Evolutionary conservation across 2,888 invertebrate genomes (phyloP).

Genomic region (Aethes cnicana): DNA sequence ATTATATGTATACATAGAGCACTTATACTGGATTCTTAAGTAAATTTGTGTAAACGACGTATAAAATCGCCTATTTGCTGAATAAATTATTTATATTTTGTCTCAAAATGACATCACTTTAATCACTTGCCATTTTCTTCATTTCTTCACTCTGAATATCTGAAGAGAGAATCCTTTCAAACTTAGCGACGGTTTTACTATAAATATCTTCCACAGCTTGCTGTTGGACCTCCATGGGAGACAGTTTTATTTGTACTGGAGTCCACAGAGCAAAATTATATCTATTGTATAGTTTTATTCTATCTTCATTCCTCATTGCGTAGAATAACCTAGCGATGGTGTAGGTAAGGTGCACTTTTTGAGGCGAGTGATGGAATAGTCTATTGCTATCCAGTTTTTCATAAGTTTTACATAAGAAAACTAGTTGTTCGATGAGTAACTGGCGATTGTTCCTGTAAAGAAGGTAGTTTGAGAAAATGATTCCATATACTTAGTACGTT

Average conservation of each 20-base stretch:
- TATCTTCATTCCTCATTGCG: constrained; percentile 50
- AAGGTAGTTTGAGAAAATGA: no score
- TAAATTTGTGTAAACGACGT: no score
- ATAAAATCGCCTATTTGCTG: neutral
- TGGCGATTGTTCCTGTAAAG: constrained; percentile 48
- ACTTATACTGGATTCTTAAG: no score
- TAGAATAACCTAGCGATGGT: constrained; percentile 53
- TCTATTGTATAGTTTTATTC: constrained; percentile 48
- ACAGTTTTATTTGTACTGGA: constrained; percentile 48
- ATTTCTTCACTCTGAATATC: constrained; percentile 33
- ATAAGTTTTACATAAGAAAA: constrained; percentile 54
- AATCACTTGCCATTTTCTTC: constrained; percentile 42
- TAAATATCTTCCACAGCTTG: constrained; percentile 41
- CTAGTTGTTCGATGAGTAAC: constrained; percentile 47
- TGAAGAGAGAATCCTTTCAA: constrained; percentile 30
- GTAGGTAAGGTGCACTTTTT: constrained; percentile 50
- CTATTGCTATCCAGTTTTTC: constrained; percentile 46
- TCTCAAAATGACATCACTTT: constrained; percentile 21
- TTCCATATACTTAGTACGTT: neutral
- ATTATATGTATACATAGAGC: neutral
- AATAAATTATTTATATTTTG: neutral
- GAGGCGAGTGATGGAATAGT: constrained; percentile 54
- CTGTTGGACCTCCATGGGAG: constrained; percentile 45
- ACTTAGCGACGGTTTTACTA: constrained; percentile 41
- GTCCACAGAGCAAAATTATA: constrained; percentile 52